These are phyloP conservation scores for Drosophila mauritiana DNA, from an alignment of 1,140 invertebrate species.

Conservation along the genomic window DNA sequence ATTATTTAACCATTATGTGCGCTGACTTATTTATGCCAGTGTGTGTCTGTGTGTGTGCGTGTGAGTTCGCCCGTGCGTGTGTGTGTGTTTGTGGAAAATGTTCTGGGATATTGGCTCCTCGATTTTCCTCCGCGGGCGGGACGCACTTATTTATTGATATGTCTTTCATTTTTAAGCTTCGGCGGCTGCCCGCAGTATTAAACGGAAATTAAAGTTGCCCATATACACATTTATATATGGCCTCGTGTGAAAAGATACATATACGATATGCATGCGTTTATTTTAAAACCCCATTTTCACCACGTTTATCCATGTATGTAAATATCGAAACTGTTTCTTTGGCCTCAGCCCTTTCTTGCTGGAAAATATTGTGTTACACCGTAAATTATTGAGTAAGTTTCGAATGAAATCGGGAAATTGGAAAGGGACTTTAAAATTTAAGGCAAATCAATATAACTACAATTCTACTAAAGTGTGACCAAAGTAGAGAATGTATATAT, in stretches of 20 bases:
- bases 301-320: background rate
- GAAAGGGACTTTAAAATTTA: background rate
- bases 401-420: background rate
- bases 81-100: background rate
- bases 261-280: conserved; percentile 1
- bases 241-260: conserved; percentile 9
- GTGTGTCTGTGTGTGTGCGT: conserved; percentile 3
- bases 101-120: background rate
- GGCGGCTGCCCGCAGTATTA: conserved; percentile 55
- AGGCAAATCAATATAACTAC: too few species aligned
- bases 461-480: too few species aligned
- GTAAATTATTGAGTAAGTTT: background rate
- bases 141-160: conserved; percentile 66
- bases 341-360: background rate
- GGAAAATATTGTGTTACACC: background rate
- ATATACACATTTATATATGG: conserved; percentile 10
- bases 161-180: conserved; percentile 66
- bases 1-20: conserved; percentile 62
- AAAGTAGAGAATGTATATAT: background rate
- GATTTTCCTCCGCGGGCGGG: conserved; percentile 5
- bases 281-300: conserved; percentile 45
- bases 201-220: conserved; percentile 71
- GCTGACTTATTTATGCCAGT: conserved; percentile 28
- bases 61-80: background rate
- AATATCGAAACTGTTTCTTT: conserved; percentile 3